These are phyloP conservation scores for Pangasius sanitwongsei DNA, from an alignment of 2,797 vertebrate species.

Conservation along the genomic window DNA sequence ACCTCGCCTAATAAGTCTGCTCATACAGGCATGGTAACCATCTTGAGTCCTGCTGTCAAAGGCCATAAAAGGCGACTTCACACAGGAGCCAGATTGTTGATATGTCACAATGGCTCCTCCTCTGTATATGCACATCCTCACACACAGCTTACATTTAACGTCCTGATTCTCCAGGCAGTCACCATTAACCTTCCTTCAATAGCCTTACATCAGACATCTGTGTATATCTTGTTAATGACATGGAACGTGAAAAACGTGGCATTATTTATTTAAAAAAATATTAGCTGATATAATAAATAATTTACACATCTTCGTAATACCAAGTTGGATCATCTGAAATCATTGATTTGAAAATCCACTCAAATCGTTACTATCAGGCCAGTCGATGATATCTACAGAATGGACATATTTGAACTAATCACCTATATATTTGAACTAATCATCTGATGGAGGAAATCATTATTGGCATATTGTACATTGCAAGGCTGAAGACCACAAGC, in stretches of 20 bases:
- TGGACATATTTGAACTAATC: constrained; percentile 18
- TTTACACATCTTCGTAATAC: not conserved
- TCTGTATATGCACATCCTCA: constrained; percentile 39
- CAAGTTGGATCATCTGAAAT: constrained; percentile 6
- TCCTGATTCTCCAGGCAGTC: constrained; percentile 28
- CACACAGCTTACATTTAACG: constrained; percentile 27
- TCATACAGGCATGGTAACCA: constrained; percentile 66
- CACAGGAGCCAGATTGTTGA: constrained; percentile 64
- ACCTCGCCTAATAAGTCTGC: constrained; percentile 49
- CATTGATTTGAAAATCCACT: constrained; percentile 17
- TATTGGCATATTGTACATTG: constrained; percentile 5
- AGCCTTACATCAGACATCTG: not conserved
- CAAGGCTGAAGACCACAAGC: not conserved
- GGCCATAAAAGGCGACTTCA: constrained; percentile 64
- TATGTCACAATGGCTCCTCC: constrained; percentile 55
- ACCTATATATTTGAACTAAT: constrained; percentile 19
- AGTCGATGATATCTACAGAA: constrained; percentile 12
- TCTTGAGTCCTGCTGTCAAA: constrained; percentile 69
- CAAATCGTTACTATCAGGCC: not conserved
- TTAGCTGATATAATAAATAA: not conserved
- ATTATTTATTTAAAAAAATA: not conserved
- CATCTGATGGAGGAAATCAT: constrained; percentile 30
- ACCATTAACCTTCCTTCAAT: not conserved
- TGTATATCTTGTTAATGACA: not conserved
- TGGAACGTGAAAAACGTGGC: not conserved